These are phyloP conservation scores for Drosophila leontia DNA, from an alignment of 1,140 invertebrate species.

Conservation along the genomic window DNA sequence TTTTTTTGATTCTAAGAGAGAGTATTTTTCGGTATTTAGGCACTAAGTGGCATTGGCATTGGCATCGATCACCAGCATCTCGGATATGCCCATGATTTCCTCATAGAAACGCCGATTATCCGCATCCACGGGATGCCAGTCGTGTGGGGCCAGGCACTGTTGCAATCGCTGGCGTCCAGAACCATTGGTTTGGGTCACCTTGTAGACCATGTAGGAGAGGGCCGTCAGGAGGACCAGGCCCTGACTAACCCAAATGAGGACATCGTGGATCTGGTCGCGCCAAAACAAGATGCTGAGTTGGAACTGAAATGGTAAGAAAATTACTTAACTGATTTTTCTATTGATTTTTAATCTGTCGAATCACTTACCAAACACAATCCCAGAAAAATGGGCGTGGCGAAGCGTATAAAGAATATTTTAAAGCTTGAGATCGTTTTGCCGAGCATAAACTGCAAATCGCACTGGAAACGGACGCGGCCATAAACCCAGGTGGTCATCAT, in stretches of 20 bases:
- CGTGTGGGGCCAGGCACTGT: slow-evolving; percentile 77
- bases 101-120: slow-evolving; percentile 78
- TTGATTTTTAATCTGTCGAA: no score
- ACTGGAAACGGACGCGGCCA: slow-evolving; percentile 89
- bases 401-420: slow-evolving; percentile 76
- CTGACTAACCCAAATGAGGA: slow-evolving; percentile 64
- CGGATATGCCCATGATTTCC: slow-evolving; percentile 79
- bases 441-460: slow-evolving; percentile 93
- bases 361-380: slow-evolving; percentile 56
- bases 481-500: slow-evolving; percentile 91
- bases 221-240: slow-evolving; percentile 57
- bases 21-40: slow-evolving; percentile 49
- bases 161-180: slow-evolving; percentile 55
- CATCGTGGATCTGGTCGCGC: slow-evolving; percentile 26
- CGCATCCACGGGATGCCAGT: slow-evolving; percentile 82
- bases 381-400: slow-evolving; percentile 72
- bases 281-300: slow-evolving; percentile 45
- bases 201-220: slow-evolving; percentile 70
- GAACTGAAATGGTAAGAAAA: slow-evolving; percentile 36
- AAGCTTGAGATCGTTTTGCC: slow-evolving; percentile 88
- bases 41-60: slow-evolving; percentile 65
- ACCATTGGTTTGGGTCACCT: slow-evolving; percentile 68
- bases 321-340: no score
- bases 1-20: slow-evolving; percentile 43
- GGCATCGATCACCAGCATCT: slow-evolving; percentile 78